A percentile compares a stretch with the other conserved stretches of the same genome.
Conservation (phyloP, 2,797 vertebrate genomes). For the Halcyon smyrnensis region DNA sequence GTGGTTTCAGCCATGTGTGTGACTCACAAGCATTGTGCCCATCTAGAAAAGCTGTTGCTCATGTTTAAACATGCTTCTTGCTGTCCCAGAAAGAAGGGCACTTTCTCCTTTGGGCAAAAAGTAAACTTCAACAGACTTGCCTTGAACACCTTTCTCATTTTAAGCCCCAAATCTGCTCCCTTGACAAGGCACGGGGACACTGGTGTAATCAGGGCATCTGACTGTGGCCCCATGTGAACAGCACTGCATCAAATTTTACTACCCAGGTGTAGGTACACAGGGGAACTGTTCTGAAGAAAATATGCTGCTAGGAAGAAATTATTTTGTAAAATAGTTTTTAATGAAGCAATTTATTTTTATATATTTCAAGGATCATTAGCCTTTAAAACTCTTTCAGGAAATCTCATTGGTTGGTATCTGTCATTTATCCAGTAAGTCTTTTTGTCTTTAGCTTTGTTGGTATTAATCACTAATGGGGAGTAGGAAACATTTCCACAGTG, state of each 20-base stretch:
- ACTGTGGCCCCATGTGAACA: neutral
- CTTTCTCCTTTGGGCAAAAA: slow-evolving; percentile 1
- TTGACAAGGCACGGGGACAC: neutral
- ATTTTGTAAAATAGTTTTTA: slow-evolving; percentile 70
- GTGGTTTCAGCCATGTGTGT: slow-evolving; percentile 17
- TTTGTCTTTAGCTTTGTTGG: slow-evolving; percentile 37
- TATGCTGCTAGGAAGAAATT: slow-evolving; percentile 41
- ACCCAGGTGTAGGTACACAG: slow-evolving; percentile 38
- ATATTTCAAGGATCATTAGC: slow-evolving; percentile 62
- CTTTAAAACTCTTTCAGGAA: slow-evolving; percentile 59
- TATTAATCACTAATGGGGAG: slow-evolving; percentile 55
- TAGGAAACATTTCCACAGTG: slow-evolving; percentile 45
- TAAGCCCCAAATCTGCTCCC: neutral
- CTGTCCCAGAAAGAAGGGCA: neutral
- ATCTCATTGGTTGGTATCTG: slow-evolving; percentile 47
- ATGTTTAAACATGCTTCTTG: neutral
- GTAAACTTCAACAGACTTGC: neutral
- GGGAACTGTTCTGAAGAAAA: slow-evolving; percentile 54
- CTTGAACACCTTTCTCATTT: neutral
- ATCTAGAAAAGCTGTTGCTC: slow-evolving; percentile 6
- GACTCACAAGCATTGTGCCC: slow-evolving; percentile 17
- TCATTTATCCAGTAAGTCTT: slow-evolving; percentile 28
- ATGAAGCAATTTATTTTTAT: slow-evolving; percentile 73
- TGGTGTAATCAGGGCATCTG: neutral
- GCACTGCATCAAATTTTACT: slow-evolving; percentile 59